A percentile compares a stretch with the other conserved stretches of the same genome.
Evolutionary conservation across 2,113 vertebrate species (phyloP).

Genomic region (Notarius quadriscutis): DNA sequence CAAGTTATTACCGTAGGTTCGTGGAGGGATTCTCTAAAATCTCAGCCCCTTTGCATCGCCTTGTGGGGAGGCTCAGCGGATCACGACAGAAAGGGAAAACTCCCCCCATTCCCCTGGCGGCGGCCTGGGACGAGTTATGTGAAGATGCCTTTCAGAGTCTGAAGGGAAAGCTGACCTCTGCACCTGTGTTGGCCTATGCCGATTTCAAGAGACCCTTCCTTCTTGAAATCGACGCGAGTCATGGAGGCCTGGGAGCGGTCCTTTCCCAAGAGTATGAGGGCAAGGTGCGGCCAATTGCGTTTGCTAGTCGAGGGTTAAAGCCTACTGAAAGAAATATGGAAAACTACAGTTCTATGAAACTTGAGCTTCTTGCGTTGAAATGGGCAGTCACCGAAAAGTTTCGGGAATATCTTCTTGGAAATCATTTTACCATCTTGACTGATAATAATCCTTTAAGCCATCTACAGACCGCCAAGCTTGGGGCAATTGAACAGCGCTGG

Average conservation of each 20-base stretch:
- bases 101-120: not conserved
- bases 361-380: no score
- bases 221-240: no score
- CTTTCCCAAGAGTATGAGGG: not conserved
- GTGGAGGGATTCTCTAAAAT: not conserved
- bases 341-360: not conserved
- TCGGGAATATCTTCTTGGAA: not conserved
- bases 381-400: not conserved
- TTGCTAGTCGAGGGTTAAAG: not conserved
- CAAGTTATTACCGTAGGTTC: no score
- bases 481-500: no score
- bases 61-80: not conserved
- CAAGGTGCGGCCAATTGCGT: not conserved
- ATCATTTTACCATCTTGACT: not conserved
- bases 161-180: not conserved
- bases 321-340: not conserved
- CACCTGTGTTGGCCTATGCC: no score
- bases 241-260: not conserved
- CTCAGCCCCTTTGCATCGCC: not conserved
- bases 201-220: no score
- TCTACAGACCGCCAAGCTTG: no score
- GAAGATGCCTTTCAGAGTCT: not conserved
- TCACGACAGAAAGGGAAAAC: not conserved
- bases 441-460: no score
- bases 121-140: not conserved